A percentile compares a stretch with the other conserved stretches of the same genome.
Evolutionary conservation across 2,113 vertebrate species (phyloP).

Genomic region (Romanogobio albipinnatus): DNA sequence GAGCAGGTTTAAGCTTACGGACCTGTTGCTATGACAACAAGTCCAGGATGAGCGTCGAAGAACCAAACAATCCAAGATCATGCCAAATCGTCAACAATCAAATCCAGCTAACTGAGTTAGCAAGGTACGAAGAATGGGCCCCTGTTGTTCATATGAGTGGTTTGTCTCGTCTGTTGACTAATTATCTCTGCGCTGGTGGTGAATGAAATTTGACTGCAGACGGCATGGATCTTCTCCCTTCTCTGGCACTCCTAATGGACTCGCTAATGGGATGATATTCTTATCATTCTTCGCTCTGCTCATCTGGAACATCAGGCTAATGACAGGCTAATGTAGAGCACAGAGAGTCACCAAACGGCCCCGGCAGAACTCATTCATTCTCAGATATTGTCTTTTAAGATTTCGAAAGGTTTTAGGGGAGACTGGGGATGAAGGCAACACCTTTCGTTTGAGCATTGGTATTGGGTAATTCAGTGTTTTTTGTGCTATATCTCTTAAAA

Average conservation of each 20-base stretch:
- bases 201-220: conserved; percentile 36
- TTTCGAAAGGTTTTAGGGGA: background rate
- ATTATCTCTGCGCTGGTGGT: conserved; percentile 12
- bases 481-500: too few species aligned
- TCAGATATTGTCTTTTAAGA: background rate
- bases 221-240: conserved; percentile 34
- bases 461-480: too few species aligned
- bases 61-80: too few species aligned
- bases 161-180: background rate
- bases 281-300: conserved; percentile 36
- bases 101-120: too few species aligned
- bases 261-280: conserved; percentile 47
- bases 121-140: too few species aligned
- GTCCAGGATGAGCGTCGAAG: too few species aligned
- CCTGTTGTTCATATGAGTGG: conserved; percentile 4
- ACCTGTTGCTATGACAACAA: too few species aligned
- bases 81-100: too few species aligned
- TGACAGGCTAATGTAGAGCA: background rate
- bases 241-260: conserved; percentile 34
- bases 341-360: background rate
- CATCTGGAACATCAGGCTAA: conserved; percentile 43
- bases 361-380: background rate
- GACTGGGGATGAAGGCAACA: background rate
- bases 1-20: too few species aligned
- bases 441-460: too few species aligned